Evolutionary conservation across 2,797 vertebrate genomes (phyloP), one percentile per base, ranked within the genome.

Genomic region (Aeoliscus strigatus): DNA sequence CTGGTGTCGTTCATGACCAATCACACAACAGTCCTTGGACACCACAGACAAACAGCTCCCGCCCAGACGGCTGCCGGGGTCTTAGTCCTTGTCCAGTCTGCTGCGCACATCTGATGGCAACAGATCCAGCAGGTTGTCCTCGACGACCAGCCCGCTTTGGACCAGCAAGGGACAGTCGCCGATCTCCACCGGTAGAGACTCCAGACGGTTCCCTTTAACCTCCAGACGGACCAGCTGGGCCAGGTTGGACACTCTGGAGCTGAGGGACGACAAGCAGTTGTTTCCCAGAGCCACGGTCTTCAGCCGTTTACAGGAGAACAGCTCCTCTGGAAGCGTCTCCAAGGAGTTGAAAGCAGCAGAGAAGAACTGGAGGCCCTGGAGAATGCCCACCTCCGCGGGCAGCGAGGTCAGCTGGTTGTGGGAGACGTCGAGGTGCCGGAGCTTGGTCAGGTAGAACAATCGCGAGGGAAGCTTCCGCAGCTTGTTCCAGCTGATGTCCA

Each of bases 401-500:
- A 95, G 70, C 1, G 76, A 69, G 6, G 67, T 82, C 24, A 95
- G 77, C 50, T 87, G 88, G 17, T 96, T 96, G 78, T 91, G 88
- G 27, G 93, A 92, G 13, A 94, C 70, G 9, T 95, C 90, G 1
- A 96, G 76, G 75, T 91, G 85, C 11, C 88, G 68, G 14, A 96
- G 86, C 33, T 85, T 84, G 23, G 81, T 89, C 72, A 92, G 93
- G 33, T 88, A 85, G 71, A 89, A 93, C 0, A 95, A 69, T 2
- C 88, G 84, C 2, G 80, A 46, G 0, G 92, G 91, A 36, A 96
- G 80, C 24, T 72, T 79, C 41, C 77, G 75, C 1, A 96, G 82
- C 63, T 87, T 90, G 80, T 96, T 96, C 83, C 90, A 91, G 77
- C 90, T 93, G 1, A 93, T 30, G 47, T 90, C 86, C 27, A 96